Evolutionary conservation across 30 jellyfish, hydroid and myxozoan genomes (phyloP).

Genomic region (Aurelia aurita complex sp. Pacific): DNA sequence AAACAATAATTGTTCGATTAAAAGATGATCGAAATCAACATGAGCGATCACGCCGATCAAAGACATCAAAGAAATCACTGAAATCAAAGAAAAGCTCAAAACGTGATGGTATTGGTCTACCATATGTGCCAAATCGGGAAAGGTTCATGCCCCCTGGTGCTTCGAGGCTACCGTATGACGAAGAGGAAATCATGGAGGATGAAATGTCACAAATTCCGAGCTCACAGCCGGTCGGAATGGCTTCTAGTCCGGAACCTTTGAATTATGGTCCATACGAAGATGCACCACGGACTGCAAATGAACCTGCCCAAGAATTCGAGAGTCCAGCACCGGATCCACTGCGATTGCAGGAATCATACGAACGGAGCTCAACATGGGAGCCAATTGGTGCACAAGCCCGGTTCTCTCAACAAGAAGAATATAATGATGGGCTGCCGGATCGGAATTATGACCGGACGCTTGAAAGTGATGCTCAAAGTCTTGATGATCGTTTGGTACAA

Average conservation of each 20-base stretch:
- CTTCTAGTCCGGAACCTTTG: constrained; percentile 16
- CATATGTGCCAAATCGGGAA: constrained; percentile 34
- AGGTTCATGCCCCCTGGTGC: neutral
- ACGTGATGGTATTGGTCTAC: constrained; percentile 49
- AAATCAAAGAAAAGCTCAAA: constrained; percentile 19
- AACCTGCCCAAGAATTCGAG: constrained; percentile 12
- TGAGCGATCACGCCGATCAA: constrained; percentile 8
- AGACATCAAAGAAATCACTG: neutral
- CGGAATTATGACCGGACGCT: constrained; percentile 61
- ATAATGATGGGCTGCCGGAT: constrained; percentile 66
- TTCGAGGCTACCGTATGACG: constrained; percentile 45
- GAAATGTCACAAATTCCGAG: constrained; percentile 57
- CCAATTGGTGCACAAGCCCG: constrained; percentile 52
- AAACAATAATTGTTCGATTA: neutral
- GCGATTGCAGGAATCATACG: constrained; percentile 51
- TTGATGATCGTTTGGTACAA: constrained; percentile 51
- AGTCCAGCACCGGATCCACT: constrained; percentile 65
- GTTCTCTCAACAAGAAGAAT: constrained; percentile 44
- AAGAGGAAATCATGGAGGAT: constrained; percentile 50
- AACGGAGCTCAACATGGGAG: constrained; percentile 74
- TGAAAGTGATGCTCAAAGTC: constrained; percentile 56
- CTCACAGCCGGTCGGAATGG: constrained; percentile 73
- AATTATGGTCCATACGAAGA: constrained; percentile 33
- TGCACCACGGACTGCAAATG: constrained; percentile 12
- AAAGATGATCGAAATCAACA: neutral